Conservation (phyloP, 2,888 invertebrate genomes). For the Chalcosyrphus nemorum region DNA sequence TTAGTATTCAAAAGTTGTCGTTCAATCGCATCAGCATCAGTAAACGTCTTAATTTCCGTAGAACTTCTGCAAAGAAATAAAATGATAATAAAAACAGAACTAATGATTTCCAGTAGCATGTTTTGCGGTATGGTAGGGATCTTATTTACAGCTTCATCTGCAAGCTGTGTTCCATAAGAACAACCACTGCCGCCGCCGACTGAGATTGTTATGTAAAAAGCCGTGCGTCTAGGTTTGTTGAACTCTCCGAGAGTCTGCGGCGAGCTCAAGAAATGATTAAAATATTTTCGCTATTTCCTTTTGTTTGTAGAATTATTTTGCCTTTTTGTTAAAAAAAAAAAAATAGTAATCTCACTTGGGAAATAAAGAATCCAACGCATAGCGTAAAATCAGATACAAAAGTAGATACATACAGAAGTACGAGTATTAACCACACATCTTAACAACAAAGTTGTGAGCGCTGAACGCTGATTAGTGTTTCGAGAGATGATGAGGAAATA, state of each 20-base stretch:
- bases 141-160: conserved; percentile 18
- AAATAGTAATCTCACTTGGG: neutral
- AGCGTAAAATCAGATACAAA: neutral
- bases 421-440: no score
- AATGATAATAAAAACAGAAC: conserved; percentile 22
- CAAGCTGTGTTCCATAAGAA: conserved; percentile 45
- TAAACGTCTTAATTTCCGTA: conserved; percentile 30
- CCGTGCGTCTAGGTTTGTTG: conserved; percentile 32
- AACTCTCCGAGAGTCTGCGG: conserved; percentile 4
- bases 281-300: conserved; percentile 50
- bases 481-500: conserved; percentile 33
- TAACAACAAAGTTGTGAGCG: neutral
- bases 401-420: neutral
- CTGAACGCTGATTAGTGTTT: conserved; percentile 4
- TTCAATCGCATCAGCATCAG: neutral
- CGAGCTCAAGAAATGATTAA: conserved; percentile 26
- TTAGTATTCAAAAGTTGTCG: conserved; percentile 1
- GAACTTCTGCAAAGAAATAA: neutral
- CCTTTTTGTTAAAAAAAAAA: no score
- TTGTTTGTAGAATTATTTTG: conserved; percentile 28
- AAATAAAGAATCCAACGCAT: neutral
- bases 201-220: conserved; percentile 32
- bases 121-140: conserved; percentile 3
- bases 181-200: conserved; percentile 31
- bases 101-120: conserved; percentile 42